Conservation (phyloP, 2,888 invertebrate genomes). For the Apotomis betuletana region DNA sequence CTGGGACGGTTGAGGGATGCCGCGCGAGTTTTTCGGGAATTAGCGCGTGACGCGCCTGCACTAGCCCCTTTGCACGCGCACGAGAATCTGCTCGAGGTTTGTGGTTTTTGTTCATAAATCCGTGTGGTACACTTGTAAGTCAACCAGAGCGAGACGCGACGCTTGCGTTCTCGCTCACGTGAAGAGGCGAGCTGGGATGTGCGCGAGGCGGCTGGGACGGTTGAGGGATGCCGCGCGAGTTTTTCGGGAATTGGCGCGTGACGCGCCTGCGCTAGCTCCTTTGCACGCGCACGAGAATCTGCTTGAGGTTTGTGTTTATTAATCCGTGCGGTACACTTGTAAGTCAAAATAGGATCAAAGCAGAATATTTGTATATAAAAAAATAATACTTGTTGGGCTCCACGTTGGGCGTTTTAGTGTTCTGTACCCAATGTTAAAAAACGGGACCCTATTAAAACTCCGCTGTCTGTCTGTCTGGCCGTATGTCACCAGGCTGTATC, state of each 20-base stretch:
- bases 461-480: too few relatives aligned
- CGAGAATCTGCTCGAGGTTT: conserved; percentile 96
- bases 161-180: conserved; percentile 97
- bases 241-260: conserved; percentile 98
- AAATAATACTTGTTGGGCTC: too few relatives aligned
- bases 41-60: conserved; percentile 97
- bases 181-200: conserved; percentile 97
- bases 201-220: conserved; percentile 96
- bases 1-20: conserved; percentile 97
- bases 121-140: too few relatives aligned
- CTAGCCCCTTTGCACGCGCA: conserved; percentile 91
- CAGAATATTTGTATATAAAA: too few relatives aligned
- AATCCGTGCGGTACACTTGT: too few relatives aligned
- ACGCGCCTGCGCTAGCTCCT: conserved; percentile 95
- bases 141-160: conserved; percentile 86
- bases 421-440: too few relatives aligned
- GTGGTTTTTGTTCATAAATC: too few relatives aligned
- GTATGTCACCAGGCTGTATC: too few relatives aligned
- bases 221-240: conserved; percentile 97
- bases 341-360: too few relatives aligned
- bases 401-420: too few relatives aligned
- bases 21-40: conserved; percentile 97
- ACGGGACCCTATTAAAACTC: too few relatives aligned
- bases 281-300: conserved; percentile 94
- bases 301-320: conserved; percentile 87